Conservation (phyloP, 2,113 vertebrate species). For the Carlito syrichta region DNA sequence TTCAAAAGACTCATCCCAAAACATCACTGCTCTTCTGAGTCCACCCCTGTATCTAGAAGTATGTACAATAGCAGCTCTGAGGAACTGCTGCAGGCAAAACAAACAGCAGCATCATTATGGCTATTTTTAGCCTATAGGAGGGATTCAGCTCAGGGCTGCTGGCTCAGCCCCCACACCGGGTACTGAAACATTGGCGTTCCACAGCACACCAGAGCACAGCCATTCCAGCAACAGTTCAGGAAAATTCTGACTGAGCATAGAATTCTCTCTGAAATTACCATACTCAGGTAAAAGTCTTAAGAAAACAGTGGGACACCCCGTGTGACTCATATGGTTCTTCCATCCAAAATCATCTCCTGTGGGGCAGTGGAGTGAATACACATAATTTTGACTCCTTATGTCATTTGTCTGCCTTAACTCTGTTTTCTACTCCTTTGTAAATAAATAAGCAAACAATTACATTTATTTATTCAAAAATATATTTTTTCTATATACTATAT, state of each 20-base stretch:
- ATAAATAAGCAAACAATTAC: too few species aligned
- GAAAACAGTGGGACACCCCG: background rate
- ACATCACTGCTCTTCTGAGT: background rate
- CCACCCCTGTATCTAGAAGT: background rate
- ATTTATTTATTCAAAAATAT: too few species aligned
- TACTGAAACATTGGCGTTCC: background rate
- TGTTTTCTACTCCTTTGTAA: background rate
- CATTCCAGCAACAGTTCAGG: background rate
- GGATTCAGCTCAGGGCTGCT: slow-evolving; percentile 14
- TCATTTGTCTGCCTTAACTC: background rate
- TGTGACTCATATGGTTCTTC: background rate
- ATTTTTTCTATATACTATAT: too few species aligned
- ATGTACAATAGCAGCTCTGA: background rate
- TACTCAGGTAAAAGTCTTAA: background rate
- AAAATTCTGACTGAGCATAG: slow-evolving; percentile 4
- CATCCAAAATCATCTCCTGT: background rate
- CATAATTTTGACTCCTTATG: background rate
- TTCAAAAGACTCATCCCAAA: slow-evolving; percentile 8
- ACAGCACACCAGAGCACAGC: background rate
- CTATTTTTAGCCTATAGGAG: slow-evolving; percentile 52
- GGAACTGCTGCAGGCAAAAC: slow-evolving; percentile 33
- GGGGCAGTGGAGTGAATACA: background rate
- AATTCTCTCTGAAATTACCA: slow-evolving; percentile 7
- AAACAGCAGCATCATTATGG: slow-evolving; percentile 16
- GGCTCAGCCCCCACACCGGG: background rate